Evolutionary conservation across 2,888 invertebrate species (phyloP).

Genomic region (Troides helena): DNA sequence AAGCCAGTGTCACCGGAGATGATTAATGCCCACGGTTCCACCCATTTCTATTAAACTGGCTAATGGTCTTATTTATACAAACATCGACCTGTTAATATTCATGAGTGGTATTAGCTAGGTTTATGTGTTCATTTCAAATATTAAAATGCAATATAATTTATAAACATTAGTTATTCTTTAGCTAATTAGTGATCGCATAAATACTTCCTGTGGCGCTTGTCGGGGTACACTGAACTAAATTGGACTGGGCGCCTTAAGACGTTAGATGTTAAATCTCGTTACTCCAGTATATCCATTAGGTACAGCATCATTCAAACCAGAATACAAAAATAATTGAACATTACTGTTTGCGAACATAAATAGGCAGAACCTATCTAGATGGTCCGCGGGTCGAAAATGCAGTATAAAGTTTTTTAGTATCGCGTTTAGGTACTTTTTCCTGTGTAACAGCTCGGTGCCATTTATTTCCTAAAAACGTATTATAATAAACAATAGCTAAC

Average conservation of each 20-base stretch:
- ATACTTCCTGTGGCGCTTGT: no score
- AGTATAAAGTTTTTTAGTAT: background rate
- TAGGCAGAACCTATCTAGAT: no score
- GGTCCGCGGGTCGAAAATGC: no score
- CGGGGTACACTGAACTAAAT: no score
- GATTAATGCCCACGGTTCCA: conserved; percentile 25
- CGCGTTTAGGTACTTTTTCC: background rate
- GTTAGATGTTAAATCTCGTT: no score
- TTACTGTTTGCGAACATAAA: no score
- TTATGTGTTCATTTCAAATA: background rate
- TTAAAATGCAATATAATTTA: background rate
- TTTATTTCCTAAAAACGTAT: conserved; percentile 23
- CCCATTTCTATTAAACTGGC: conserved; percentile 23
- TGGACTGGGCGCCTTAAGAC: no score
- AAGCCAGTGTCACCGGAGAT: conserved; percentile 22
- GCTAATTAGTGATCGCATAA: background rate
- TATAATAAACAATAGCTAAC: conserved; percentile 19
- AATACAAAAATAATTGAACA: no score
- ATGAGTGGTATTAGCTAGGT: background rate
- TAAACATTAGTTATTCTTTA: background rate
- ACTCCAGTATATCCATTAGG: no score
- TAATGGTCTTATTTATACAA: conserved; percentile 21
- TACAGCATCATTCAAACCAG: no score
- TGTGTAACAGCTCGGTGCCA: background rate
- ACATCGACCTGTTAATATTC: conserved; percentile 6